Evolutionary conservation across 2,888 invertebrate genomes (phyloP).

Genomic region (Drosophila glabriapex): DNA sequence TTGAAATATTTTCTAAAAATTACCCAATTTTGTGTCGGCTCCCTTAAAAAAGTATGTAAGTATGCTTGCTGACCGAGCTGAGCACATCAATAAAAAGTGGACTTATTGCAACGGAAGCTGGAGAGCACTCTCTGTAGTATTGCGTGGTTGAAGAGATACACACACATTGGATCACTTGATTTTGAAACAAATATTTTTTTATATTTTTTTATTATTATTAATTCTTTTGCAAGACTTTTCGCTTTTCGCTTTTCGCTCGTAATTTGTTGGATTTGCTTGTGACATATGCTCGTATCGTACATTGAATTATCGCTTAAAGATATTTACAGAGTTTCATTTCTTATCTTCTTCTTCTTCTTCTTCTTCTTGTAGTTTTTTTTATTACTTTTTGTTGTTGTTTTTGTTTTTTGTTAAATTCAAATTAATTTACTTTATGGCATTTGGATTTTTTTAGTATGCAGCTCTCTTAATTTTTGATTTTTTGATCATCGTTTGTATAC

Average conservation of each 20-base stretch:
- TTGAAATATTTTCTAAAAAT: constrained; percentile 79
- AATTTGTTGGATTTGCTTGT: constrained; percentile 62
- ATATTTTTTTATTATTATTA: constrained; percentile 64
- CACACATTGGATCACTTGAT: constrained; percentile 37
- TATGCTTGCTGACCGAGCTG: background rate
- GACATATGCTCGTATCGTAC: constrained; percentile 65
- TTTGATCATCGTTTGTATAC: constrained; percentile 54
- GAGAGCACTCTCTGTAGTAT: background rate
- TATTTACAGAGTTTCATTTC: constrained; percentile 72
- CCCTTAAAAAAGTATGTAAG: constrained; percentile 34
- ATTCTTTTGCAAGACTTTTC: constrained; percentile 61
- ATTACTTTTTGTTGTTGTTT: constrained; percentile 2
- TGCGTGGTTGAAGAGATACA: background rate
- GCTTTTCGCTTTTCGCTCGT: constrained; percentile 47
- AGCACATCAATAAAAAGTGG: constrained; percentile 18
- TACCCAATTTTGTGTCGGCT: constrained; percentile 70
- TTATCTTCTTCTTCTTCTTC: constrained; percentile 20
- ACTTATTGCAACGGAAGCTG: background rate
- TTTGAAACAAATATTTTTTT: constrained; percentile 72
- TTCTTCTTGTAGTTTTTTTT: constrained; percentile 23
- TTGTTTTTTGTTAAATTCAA: constrained; percentile 66
- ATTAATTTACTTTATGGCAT: constrained; percentile 80
- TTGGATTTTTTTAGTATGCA: constrained; percentile 66
- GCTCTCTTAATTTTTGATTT: constrained; percentile 44
- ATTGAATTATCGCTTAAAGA: constrained; percentile 70